Percentiles rank a stretch among this genome's conserved stretches.
Conservation (phyloP, 1,140 invertebrate species). For the Whitmania pigra region DNA sequence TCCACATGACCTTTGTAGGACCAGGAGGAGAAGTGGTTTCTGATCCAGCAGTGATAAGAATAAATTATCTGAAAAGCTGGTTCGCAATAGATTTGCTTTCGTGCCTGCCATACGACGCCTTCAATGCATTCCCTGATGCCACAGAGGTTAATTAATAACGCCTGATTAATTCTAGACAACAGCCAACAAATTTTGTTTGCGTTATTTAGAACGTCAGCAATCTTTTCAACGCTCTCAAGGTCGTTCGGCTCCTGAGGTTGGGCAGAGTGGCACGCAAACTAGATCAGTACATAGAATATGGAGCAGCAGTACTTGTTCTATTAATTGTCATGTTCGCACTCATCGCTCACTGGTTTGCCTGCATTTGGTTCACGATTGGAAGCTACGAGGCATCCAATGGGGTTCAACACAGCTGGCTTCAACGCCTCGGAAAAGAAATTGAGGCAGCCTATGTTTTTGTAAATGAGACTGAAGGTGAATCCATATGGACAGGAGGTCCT, state of each 20-base stretch:
- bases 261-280: conserved; percentile 22
- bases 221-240: conserved; percentile 69
- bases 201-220: conserved; percentile 77
- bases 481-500: conserved; percentile 34
- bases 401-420: conserved; percentile 17
- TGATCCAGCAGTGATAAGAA: conserved; percentile 45
- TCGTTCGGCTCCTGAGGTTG: conserved; percentile 23
- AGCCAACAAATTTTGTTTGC: not conserved
- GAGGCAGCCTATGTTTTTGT: not conserved
- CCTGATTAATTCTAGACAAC: not conserved
- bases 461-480: conserved; percentile 1
- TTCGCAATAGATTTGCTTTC: conserved; percentile 93
- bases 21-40: conserved; percentile 64
- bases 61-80: conserved; percentile 96
- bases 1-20: conserved; percentile 95
- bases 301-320: conserved; percentile 19
- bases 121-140: conserved; percentile 78
- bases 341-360: conserved; percentile 27
- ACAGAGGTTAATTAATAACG: conserved; percentile 3
- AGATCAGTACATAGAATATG: conserved; percentile 24
- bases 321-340: conserved; percentile 25
- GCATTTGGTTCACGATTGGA: conserved; percentile 26
- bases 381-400: conserved; percentile 27
- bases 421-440: conserved; percentile 9
- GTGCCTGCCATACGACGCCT: conserved; percentile 94